Base-by-base conservation (phyloP, 2,113 vertebrate species). In the Pardalotus punctatus region DNA sequence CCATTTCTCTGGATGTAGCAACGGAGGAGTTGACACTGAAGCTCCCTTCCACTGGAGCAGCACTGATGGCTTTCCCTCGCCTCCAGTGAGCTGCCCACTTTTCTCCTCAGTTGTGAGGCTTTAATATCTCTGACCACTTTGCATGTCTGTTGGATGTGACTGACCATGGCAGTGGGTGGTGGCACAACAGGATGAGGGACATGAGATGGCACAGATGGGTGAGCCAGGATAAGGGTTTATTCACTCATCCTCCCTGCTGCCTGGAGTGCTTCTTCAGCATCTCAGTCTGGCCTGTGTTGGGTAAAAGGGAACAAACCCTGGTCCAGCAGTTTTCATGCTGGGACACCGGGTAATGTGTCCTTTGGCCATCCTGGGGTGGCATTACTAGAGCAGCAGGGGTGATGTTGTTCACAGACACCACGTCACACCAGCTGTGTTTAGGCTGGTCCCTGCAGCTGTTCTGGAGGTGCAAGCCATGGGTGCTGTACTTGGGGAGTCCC, bases 381-480 rank as follows among this genome's bases (percentile, higher is more conserved):
- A 14, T 47, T 61, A 24, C 58, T 51, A 18, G 48, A 81, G 40
- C 48, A 64, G 47, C 35, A 62, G 70, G 12, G 22, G 7, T 23
- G 6, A 4, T 35, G 24, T 6, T 73, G 40, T 43, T 66, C 27
- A 36, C 25, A 33, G 45, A 23, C 1, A 2, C 33, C 0, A 0
- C 0, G 0, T 65, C 66, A 69, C n/a, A n/a, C n/a, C n/a, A 45
- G 70, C 65, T 76, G 40, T 40, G 6, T 36, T 50, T 74, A 27
- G 47, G 21, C 33, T 48, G 77, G 28, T 67, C 48, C 35, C 54
- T 81, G 42, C 8, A 5, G 24, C 66, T 90, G 53, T 53, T 62
- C 11, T 29, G 61, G 23, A 43, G 50, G 23, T 47, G 29, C 1
- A 0, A 53, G n/a, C 22, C 2, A 1, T 1, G 4, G 40, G 28